phyloP scores from a whole-genome alignment of 2,113 vertebrate genomes.

The Tragelaphus scriptus region DNA sequence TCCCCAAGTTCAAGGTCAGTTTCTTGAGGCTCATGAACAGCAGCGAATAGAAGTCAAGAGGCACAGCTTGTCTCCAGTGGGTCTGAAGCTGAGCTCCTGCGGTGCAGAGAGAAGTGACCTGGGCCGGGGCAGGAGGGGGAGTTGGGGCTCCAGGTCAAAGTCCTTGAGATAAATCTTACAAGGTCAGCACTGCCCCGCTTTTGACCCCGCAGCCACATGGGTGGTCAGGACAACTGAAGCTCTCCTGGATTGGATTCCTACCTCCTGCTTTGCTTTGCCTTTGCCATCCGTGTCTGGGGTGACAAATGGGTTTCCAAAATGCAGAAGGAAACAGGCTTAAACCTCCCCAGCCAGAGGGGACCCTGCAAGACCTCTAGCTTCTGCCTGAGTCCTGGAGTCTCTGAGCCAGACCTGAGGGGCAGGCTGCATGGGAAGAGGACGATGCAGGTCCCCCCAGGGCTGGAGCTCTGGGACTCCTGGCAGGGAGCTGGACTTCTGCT shows the following conservation, averaged over 20 bases:
- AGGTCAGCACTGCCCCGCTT: not conserved
- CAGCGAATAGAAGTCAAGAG: not conserved
- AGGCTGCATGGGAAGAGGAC: not conserved
- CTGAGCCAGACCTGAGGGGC: not conserved
- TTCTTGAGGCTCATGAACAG: not conserved
- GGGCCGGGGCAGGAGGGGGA: accelerated
- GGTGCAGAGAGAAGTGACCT: not conserved
- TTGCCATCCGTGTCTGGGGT: not conserved
- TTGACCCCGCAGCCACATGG: not conserved
- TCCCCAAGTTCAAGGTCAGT: not conserved
- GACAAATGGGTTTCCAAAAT: not conserved
- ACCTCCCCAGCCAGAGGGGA: not conserved
- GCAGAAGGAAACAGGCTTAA: not conserved
- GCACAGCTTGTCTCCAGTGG: not conserved
- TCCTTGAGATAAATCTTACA: not conserved
- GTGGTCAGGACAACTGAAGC: not conserved
- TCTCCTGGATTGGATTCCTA: not conserved
- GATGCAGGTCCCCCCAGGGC: not conserved
- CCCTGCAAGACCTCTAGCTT: not conserved
- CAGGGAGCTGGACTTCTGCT: not conserved
- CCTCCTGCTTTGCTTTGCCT: not conserved
- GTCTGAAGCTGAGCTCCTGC: not conserved
- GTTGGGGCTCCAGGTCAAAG: not conserved
- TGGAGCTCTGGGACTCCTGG: not conserved
- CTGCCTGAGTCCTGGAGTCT: not conserved